These are phyloP conservation scores for Myathropa florea DNA, from an alignment of 2,888 invertebrate species.

Conservation along the genomic window DNA sequence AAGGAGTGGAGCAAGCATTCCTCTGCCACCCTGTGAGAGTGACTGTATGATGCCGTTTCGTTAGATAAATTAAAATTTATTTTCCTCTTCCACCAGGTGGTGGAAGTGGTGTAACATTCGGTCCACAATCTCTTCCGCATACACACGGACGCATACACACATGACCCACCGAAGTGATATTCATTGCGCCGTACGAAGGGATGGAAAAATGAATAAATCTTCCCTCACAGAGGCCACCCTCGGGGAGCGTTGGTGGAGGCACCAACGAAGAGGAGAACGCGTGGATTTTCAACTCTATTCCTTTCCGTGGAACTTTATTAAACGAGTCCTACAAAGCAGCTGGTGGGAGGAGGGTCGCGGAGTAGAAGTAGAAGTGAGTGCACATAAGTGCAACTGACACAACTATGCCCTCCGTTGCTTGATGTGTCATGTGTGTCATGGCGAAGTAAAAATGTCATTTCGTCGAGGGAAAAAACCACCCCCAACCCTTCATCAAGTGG, in stretches of 20 bases:
- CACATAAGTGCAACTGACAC: conserved; percentile 35
- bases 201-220: conserved; percentile 46
- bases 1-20: background rate
- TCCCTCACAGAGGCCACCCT: background rate
- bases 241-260: background rate
- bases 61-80: conserved; percentile 58
- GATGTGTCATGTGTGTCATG: background rate
- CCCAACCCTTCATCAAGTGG: background rate
- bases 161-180: conserved; percentile 12
- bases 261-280: too few species aligned
- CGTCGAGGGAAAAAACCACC: background rate
- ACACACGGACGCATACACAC: background rate
- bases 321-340: background rate
- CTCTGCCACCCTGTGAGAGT: background rate
- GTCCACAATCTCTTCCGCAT: background rate
- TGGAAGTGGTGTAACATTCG: background rate
- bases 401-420: background rate
- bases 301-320: conserved; percentile 30
- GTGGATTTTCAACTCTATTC: background rate
- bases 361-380: background rate
- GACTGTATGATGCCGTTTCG: conserved; percentile 23
- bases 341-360: background rate
- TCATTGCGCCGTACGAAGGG: conserved; percentile 20
- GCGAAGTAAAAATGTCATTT: conserved; percentile 3
- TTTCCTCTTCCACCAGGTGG: conserved; percentile 43